A percentile compares a stretch with the other conserved stretches of the same genome.
These are phyloP conservation scores for Papilio polytes DNA, from an alignment of 1,140 invertebrate species.

Conservation along the genomic window DNA sequence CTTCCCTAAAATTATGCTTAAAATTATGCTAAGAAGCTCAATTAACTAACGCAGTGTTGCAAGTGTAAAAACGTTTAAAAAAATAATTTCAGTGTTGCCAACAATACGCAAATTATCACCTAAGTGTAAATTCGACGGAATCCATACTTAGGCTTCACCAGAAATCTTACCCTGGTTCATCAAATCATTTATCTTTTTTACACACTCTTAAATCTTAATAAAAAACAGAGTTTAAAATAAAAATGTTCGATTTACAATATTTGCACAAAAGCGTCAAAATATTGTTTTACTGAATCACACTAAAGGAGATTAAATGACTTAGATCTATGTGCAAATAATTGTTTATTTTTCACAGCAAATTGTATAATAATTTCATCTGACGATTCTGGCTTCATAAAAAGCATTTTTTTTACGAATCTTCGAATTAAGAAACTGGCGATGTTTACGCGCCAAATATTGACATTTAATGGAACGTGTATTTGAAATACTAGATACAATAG, in stretches of 20 bases:
- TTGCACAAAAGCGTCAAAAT: not conserved
- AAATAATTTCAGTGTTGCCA: constrained; percentile 57
- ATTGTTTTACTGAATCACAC: not conserved
- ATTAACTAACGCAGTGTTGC: constrained; percentile 62
- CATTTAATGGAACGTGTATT: not conserved
- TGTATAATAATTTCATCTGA: not conserved
- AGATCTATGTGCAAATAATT: not conserved
- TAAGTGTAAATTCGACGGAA: constrained; percentile 55
- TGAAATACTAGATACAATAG: not conserved
- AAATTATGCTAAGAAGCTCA: constrained; percentile 61
- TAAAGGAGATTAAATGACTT: no score
- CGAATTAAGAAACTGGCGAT: not conserved
- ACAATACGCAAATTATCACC: constrained; percentile 43
- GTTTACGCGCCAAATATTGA: not conserved
- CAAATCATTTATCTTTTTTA: not conserved
- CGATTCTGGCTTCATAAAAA: not conserved
- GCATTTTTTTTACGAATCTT: not conserved
- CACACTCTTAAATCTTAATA: not conserved
- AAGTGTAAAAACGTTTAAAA: constrained; percentile 62
- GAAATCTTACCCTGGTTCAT: not conserved
- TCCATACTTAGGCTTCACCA: constrained; percentile 27
- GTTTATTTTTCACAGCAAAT: not conserved
- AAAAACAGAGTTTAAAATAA: not conserved
- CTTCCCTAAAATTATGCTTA: constrained; percentile 54
- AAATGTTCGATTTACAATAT: not conserved